phyloP scores from a whole-genome alignment of 2,113 vertebrate genomes.

The Silurus asotus region DNA sequence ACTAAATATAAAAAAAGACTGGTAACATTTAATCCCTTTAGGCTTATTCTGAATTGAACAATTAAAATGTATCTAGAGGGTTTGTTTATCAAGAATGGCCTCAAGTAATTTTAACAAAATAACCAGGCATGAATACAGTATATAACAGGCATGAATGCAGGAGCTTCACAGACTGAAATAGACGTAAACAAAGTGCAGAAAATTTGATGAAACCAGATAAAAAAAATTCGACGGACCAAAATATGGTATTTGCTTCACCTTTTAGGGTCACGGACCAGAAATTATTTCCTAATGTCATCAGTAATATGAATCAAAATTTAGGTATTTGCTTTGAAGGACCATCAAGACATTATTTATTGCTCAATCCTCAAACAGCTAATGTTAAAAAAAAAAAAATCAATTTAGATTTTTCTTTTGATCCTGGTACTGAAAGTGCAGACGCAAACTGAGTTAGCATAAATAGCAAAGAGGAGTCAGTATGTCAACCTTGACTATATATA shows the following conservation, averaged over 20 bases:
- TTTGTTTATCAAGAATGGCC: background rate
- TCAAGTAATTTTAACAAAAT: background rate
- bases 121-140: background rate
- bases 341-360: constrained; percentile 36
- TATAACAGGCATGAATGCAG: background rate
- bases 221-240: background rate
- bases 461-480: constrained; percentile 15
- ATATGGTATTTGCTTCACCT: background rate
- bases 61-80: background rate
- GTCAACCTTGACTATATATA: background rate
- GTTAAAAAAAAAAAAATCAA: constrained; percentile 33
- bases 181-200: background rate
- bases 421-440: background rate
- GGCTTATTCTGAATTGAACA: background rate
- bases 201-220: background rate
- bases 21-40: background rate
- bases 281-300: constrained; percentile 27
- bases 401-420: constrained; percentile 13
- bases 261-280: background rate
- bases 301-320: constrained; percentile 30
- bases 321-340: constrained; percentile 38
- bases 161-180: background rate
- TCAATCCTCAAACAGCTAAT: constrained; percentile 34
- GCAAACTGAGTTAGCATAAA: constrained; percentile 1
- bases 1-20: background rate